Conservation (phyloP, 2,797 vertebrate genomes). For the Gambusia yucatana region DNA sequence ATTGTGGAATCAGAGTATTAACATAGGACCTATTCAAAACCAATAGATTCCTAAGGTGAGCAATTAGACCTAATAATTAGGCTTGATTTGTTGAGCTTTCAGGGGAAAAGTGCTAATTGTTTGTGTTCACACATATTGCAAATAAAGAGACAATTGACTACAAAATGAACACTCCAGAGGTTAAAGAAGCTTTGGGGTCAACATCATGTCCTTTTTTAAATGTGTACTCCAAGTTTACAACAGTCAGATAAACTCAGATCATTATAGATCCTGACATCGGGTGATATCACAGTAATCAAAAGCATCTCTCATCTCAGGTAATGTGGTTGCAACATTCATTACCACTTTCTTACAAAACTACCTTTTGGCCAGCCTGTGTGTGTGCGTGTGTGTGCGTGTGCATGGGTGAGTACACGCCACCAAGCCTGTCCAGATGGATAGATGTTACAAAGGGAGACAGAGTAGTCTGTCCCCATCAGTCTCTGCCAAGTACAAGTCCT, state of each 20-base stretch:
- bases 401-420: conserved; percentile 29
- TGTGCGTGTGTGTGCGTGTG: background rate
- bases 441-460: conserved; percentile 53
- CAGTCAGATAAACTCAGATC: conserved; percentile 41
- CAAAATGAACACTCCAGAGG: conserved; percentile 22
- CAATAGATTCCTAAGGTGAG: background rate
- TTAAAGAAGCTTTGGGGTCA: conserved; percentile 37
- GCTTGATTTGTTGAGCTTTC: background rate
- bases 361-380: conserved; percentile 35
- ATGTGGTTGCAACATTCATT: conserved; percentile 59
- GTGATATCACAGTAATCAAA: conserved; percentile 56
- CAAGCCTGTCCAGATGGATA: conserved; percentile 51
- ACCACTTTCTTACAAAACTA: conserved; percentile 62
- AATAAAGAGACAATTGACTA: conserved; percentile 19
- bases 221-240: conserved; percentile 27
- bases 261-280: conserved; percentile 38
- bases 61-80: background rate
- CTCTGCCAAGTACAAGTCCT: conserved; percentile 63
- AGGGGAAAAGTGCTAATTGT: background rate
- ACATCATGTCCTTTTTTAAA: conserved; percentile 51
- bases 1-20: background rate
- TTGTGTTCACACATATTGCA: conserved; percentile 11
- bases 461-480: conserved; percentile 58
- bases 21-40: conserved; percentile 1
- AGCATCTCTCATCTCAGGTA: conserved; percentile 56